Evolutionary conservation across 2,113 vertebrate genomes (phyloP).

Genomic region (Poecilia latipinna): DNA sequence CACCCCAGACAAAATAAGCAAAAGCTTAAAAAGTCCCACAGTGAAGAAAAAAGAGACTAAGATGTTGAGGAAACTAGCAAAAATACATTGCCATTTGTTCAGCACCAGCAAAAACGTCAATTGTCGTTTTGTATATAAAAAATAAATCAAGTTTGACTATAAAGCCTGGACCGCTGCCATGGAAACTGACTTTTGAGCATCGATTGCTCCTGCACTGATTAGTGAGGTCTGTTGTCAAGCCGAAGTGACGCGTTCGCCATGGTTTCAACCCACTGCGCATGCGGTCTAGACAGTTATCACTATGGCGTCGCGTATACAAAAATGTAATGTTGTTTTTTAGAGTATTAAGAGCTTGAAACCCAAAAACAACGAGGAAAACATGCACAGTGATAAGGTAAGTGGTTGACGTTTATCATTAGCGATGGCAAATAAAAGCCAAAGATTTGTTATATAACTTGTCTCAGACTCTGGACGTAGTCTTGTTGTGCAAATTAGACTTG

Average conservation of each 20-base stretch:
- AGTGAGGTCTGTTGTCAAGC: slow-evolving; percentile 68
- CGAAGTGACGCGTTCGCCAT: slow-evolving; percentile 69
- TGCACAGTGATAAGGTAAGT: slow-evolving; percentile 76
- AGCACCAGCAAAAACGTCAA: too few species aligned
- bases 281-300: slow-evolving; percentile 38
- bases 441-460: not conserved
- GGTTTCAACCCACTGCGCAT: slow-evolving; percentile 64
- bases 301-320: slow-evolving; percentile 70
- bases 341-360: not conserved
- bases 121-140: too few species aligned
- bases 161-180: slow-evolving; percentile 11
- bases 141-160: not conserved
- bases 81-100: not conserved
- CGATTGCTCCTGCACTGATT: slow-evolving; percentile 50
- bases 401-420: not conserved
- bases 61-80: too few species aligned
- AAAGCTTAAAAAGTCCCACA: too few species aligned
- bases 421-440: fast-evolving
- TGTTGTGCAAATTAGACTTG: not conserved
- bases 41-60: too few species aligned
- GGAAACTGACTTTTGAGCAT: slow-evolving; percentile 38
- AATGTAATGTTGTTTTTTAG: slow-evolving; percentile 16
- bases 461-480: not conserved
- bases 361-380: slow-evolving; percentile 31
- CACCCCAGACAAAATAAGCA: too few species aligned